phyloP scores from a whole-genome alignment of 2,113 vertebrate genomes.

The Lontra canadensis region DNA sequence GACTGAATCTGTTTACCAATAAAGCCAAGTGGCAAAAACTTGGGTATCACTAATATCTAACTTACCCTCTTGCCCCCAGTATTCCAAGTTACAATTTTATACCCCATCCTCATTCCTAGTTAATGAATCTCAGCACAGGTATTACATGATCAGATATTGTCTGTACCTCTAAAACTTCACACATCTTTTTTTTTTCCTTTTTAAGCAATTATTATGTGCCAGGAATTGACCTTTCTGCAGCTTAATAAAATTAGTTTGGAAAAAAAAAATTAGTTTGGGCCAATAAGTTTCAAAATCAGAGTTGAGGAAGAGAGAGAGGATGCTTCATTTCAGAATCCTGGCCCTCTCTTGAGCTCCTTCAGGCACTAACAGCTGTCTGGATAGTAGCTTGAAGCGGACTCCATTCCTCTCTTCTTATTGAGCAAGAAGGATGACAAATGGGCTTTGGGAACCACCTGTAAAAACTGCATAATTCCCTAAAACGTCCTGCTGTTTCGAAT shows the following conservation, averaged over 20 bases:
- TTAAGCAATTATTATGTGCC: background rate
- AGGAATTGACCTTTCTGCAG: background rate
- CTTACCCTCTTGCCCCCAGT: background rate
- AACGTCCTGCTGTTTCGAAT: background rate
- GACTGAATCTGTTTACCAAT: background rate
- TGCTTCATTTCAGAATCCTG: background rate
- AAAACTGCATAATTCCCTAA: background rate
- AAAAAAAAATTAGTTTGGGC: background rate
- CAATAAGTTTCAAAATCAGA: background rate
- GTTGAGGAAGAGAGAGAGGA: background rate
- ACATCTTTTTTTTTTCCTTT: background rate
- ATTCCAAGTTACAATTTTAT: background rate
- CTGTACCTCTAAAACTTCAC: background rate
- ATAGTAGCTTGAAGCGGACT: background rate
- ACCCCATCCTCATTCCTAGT: background rate
- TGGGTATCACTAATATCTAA: background rate
- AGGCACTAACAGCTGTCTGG: background rate
- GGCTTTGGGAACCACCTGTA: background rate
- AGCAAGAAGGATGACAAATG: background rate
- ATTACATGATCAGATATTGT: background rate
- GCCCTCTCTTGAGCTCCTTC: background rate
- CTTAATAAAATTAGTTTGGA: background rate
- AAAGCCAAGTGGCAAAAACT: background rate
- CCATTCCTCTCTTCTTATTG: background rate
- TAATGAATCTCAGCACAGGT: background rate